Evolutionary conservation across 2,113 vertebrate genomes (phyloP).

Genomic region (Chunga burmeisteri): DNA sequence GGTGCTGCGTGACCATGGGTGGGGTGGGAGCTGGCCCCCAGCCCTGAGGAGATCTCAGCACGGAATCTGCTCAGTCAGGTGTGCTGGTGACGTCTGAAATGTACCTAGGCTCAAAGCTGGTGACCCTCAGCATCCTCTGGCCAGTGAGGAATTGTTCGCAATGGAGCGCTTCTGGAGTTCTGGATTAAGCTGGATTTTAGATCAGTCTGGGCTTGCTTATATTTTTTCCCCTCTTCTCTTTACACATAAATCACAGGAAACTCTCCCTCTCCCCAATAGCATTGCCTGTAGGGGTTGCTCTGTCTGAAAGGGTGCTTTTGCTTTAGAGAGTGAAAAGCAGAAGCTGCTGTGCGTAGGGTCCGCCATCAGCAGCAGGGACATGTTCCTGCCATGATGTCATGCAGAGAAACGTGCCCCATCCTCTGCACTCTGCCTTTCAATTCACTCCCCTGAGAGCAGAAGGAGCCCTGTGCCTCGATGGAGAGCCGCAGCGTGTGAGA

Average conservation of each 20-base stretch:
- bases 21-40: background rate
- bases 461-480: accelerated
- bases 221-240: background rate
- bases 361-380: too few species aligned
- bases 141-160: background rate
- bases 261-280: too few species aligned
- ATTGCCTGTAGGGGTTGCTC: background rate
- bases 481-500: background rate
- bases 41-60: background rate
- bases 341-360: background rate
- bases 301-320: background rate
- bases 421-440: background rate
- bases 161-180: background rate
- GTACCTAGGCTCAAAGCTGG: background rate
- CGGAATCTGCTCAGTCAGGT: too few species aligned
- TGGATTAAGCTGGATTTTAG: background rate
- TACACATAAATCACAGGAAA: background rate
- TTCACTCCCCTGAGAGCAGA: background rate
- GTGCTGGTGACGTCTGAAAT: background rate
- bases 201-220: background rate
- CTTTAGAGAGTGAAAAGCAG: background rate
- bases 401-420: background rate
- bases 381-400: background rate
- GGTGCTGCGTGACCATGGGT: accelerated
- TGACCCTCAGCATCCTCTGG: background rate